phyloP scores from a whole-genome alignment of 2,113 vertebrate species.

The Thalassarche chlororhynchos region DNA sequence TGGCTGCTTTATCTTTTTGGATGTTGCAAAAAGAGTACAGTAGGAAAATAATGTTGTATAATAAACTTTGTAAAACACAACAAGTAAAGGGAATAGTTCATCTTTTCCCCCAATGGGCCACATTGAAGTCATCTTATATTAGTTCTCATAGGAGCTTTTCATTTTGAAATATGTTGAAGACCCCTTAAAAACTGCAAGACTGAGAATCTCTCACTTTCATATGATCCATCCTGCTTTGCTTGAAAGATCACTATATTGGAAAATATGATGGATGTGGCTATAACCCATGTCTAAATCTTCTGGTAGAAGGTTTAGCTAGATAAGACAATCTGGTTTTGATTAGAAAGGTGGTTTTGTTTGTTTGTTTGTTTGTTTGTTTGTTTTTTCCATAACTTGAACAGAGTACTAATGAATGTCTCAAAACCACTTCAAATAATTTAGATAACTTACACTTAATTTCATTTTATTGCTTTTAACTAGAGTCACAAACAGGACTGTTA shows the following conservation, averaged over 20 bases:
- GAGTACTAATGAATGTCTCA: background rate
- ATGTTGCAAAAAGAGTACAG: background rate
- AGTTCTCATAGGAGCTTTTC: background rate
- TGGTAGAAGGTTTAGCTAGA: background rate
- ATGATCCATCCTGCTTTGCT: no score
- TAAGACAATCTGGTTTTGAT: background rate
- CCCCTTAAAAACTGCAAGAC: background rate
- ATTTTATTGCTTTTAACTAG: background rate
- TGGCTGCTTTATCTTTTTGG: background rate
- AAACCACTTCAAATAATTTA: background rate
- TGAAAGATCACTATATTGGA: background rate
- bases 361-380: background rate
- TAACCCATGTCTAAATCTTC: background rate
- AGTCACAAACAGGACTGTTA: background rate
- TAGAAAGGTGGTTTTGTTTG: background rate
- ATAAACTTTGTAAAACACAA: background rate
- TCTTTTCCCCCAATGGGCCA: background rate
- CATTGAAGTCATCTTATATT: background rate
- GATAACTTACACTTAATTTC: background rate
- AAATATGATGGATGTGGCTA: background rate
- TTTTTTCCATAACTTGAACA: background rate
- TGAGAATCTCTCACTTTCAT: background rate
- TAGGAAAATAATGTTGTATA: background rate
- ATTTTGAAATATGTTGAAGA: background rate
- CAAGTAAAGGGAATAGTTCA: background rate